Base-by-base conservation (phyloP, 2,113 vertebrate species). In the Ptychochromis oligacanthus region DNA sequence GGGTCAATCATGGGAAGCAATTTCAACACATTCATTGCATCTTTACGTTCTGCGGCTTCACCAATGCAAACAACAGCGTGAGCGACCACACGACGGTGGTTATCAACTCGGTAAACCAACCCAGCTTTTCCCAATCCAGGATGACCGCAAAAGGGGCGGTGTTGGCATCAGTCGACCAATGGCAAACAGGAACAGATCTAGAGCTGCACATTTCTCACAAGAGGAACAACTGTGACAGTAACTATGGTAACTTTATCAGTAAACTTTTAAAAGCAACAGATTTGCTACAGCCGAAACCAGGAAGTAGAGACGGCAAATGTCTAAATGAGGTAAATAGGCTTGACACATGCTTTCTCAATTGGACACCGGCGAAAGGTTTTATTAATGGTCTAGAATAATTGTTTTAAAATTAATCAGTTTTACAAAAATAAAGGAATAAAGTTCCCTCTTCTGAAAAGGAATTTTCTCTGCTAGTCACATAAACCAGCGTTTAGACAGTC, bases 261-360 rank as follows among this genome's bases (percentile, higher is more conserved):
- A 34, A 5, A 38, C 18, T 38, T 38, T 11, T 62, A 40, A 40
- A 40, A 40, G 31, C 34, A 61, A 61, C 28, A 36, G 5, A 36
- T 28, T 10, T 0, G 3, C 18, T 36, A 31, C 59, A 36, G 59
- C 31, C 31, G 28, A 61, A 5, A 1, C 0, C 59, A 20, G 59
- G 36, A 62, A n/a, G 38, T 31, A 62, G 60, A 62, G 31, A 36
- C 7, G n/a, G 34, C 31, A 62, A 36, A 9, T n/a, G 31, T 62
- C 18, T 38, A 62, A 62, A n/a, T n/a, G 18, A 31, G 10, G 60
- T n/a, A 62, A 36, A 62, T 36, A 11, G 38, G 18, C 34, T n/a
- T 62, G 11, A 20, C 60, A 62, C n/a, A n/a, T n/a, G 10, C n/a
- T 36, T 31, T 18, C 11, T 34, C 26, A 60, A 8, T 0, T 60